These are phyloP conservation scores for Bombus turneri DNA, from an alignment of 1,140 invertebrate genomes.

Conservation along the genomic window DNA sequence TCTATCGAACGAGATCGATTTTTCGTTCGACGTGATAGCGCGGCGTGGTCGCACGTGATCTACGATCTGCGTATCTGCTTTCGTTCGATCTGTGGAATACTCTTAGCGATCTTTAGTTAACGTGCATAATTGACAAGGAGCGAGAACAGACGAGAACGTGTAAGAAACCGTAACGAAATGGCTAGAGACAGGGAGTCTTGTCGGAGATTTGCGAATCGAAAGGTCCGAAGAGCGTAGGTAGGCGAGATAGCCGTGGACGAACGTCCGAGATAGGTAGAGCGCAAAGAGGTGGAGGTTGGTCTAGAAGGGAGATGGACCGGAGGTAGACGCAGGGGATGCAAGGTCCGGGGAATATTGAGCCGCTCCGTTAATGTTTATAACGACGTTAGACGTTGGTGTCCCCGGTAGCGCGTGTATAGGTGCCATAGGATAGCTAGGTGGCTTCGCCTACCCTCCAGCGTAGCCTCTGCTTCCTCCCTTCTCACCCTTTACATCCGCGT, in stretches of 20 bases:
- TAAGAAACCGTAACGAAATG: neutral
- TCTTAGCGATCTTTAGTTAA: neutral
- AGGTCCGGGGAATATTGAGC: conserved; percentile 81
- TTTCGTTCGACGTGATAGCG: neutral
- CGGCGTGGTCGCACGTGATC: neutral
- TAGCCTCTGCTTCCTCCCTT: conserved; percentile 47
- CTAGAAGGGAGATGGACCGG: conserved; percentile 76
- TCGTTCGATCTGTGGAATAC: too few species aligned
- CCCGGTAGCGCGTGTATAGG: conserved; percentile 63
- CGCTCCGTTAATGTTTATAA: conserved; percentile 82
- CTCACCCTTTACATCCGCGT: conserved; percentile 36
- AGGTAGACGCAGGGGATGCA: conserved; percentile 67
- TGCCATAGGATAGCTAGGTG: conserved; percentile 64
- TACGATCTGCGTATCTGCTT: neutral
- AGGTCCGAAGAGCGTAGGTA: conserved; percentile 56
- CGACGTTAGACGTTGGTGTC: conserved; percentile 79
- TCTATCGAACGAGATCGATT: neutral
- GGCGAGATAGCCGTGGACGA: conserved; percentile 53
- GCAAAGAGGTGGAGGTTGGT: conserved; percentile 67
- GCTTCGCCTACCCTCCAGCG: conserved; percentile 63
- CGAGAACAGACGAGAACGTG: neutral
- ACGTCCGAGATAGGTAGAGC: conserved; percentile 52
- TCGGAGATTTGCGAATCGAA: conserved; percentile 22
- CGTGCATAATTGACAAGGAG: neutral
- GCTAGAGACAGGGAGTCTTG: neutral